A percentile compares a stretch with the other conserved stretches of the same genome.
Evolutionary conservation across 2,888 invertebrate species (phyloP).

Genomic region (Trissolcus brochymenae): DNA sequence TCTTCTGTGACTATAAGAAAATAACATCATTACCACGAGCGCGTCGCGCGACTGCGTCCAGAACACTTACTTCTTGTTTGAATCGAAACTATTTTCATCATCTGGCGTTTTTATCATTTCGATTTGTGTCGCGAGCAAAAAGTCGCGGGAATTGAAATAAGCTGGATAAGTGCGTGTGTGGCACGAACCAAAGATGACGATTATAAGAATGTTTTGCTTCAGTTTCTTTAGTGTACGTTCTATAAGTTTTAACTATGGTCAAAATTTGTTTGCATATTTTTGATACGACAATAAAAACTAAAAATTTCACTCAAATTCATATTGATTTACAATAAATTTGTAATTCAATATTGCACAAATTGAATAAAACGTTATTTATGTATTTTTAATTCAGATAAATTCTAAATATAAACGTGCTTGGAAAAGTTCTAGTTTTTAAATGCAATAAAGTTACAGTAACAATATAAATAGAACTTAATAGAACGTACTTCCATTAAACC

Average conservation of each 20-base stretch:
- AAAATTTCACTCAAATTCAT: not conserved
- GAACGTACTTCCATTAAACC: not conserved
- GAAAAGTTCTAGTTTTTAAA: no score
- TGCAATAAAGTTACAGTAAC: no score
- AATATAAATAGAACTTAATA: not conserved
- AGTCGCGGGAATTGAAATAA: slow-evolving; percentile 15
- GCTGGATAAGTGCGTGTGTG: slow-evolving; percentile 14
- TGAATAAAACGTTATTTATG: no score
- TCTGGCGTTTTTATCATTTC: slow-evolving; percentile 15
- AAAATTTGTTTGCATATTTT: not conserved
- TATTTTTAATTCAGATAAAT: not conserved
- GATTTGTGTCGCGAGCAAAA: not conserved
- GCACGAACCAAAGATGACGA: slow-evolving; percentile 12
- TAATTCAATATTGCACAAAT: no score
- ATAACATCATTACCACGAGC: slow-evolving; percentile 71
- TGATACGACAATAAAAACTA: not conserved
- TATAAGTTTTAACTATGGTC: no score
- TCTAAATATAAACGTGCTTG: not conserved
- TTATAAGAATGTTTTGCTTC: not conserved
- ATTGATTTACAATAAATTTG: not conserved
- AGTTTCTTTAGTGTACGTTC: no score
- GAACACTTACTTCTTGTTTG: slow-evolving; percentile 22
- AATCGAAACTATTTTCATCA: slow-evolving; percentile 14
- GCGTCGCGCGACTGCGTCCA: slow-evolving; percentile 31
- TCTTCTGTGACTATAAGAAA: slow-evolving; percentile 67